Evolutionary conservation across 1,140 invertebrate species (phyloP).

Genomic region (Apis florea): DNA sequence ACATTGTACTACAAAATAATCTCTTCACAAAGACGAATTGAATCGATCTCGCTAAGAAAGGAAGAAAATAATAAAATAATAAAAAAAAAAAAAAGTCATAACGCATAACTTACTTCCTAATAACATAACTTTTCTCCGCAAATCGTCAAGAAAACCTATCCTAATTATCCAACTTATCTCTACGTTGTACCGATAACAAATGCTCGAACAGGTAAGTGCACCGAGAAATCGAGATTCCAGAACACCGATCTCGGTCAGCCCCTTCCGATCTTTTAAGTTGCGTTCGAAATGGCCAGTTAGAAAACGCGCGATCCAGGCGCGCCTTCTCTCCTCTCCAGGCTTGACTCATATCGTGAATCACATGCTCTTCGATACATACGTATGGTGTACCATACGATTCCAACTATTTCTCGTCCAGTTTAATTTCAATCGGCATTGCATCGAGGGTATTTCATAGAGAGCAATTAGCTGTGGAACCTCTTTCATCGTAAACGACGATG

Average conservation of each 20-base stretch:
- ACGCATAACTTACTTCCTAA: background rate
- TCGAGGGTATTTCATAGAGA: slow-evolving; percentile 1
- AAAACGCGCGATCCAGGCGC: slow-evolving; percentile 69
- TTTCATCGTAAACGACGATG: background rate
- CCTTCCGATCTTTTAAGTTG: slow-evolving; percentile 57
- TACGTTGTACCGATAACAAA: background rate
- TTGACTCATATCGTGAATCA: slow-evolving; percentile 75
- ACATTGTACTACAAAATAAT: too few species aligned
- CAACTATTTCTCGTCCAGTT: slow-evolving; percentile 29
- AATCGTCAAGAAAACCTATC: background rate
- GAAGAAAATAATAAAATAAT: too few species aligned
- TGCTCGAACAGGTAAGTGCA: background rate
- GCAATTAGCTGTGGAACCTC: slow-evolving; percentile 6
- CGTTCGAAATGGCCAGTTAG: slow-evolving; percentile 65
- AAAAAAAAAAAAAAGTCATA: too few species aligned
- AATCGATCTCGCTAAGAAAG: too few species aligned
- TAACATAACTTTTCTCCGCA: background rate
- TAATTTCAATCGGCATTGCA: slow-evolving; percentile 21
- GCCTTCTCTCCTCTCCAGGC: slow-evolving; percentile 63
- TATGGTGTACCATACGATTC: slow-evolving; percentile 21
- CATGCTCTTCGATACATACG: slow-evolving; percentile 48
- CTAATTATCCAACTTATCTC: background rate
- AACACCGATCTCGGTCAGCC: slow-evolving; percentile 24
- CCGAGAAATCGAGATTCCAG: slow-evolving; percentile 4
- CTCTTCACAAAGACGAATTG: too few species aligned